Conservation (phyloP, 2,888 invertebrate genomes). For the Cybosia mesomella region DNA sequence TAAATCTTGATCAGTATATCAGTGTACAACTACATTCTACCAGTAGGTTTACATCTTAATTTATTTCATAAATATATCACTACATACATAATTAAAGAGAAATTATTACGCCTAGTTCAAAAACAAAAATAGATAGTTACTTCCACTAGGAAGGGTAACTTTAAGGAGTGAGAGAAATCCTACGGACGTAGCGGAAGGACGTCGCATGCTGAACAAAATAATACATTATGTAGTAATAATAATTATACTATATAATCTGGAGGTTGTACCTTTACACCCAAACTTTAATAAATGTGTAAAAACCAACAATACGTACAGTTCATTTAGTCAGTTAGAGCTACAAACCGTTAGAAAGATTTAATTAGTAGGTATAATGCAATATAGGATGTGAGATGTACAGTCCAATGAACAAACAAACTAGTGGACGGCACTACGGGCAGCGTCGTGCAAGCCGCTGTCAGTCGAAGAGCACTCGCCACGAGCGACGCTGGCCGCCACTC, state of each 20-base stretch:
- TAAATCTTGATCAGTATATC: too few species aligned
- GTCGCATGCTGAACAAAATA: too few species aligned
- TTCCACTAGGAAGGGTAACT: background rate
- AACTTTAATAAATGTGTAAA: background rate
- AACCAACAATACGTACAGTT: background rate
- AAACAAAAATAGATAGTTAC: background rate
- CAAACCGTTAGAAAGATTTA: background rate
- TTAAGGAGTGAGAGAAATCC: too few species aligned
- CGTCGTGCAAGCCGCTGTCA: conserved; percentile 56
- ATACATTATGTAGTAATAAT: background rate
- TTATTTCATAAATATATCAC: background rate
- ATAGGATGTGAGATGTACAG: background rate
- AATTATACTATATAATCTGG: too few species aligned
- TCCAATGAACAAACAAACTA: conserved; percentile 47
- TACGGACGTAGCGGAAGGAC: too few species aligned
- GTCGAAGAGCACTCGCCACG: conserved; percentile 62
- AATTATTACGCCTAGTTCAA: background rate
- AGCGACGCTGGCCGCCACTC: conserved; percentile 21
- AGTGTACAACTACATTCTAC: background rate
- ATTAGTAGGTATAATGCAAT: background rate
- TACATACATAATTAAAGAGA: background rate
- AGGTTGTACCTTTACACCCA: too few species aligned
- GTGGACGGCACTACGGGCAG: conserved; percentile 33
- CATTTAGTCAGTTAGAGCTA: background rate
- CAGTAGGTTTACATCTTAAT: background rate